These are phyloP conservation scores for Orthosia gothica DNA, from an alignment of 2,888 invertebrate genomes.

Conservation along the genomic window DNA sequence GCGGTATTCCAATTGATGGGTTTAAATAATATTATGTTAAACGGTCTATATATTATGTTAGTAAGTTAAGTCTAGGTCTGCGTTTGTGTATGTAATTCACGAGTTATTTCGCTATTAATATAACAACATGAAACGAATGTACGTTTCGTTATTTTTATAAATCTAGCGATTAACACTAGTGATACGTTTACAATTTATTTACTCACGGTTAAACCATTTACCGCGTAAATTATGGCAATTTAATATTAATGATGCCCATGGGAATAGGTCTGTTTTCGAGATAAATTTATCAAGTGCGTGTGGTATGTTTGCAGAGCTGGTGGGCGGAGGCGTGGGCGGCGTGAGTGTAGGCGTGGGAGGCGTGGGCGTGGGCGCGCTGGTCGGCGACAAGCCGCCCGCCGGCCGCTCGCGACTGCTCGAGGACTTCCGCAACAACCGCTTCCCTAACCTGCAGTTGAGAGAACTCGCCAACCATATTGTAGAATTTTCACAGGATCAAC, in stretches of 20 bases:
- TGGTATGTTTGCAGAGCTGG: conserved; percentile 79
- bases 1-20: not conserved
- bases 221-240: conserved; percentile 20
- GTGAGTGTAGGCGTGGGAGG: conserved; percentile 74
- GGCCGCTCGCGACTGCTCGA: conserved; percentile 98
- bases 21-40: not conserved
- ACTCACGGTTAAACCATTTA: conserved; percentile 6
- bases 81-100: not conserved
- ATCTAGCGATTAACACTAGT: not conserved
- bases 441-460: conserved; percentile 96
- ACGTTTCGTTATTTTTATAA: conserved; percentile 13
- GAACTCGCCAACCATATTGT: conserved; percentile 99
- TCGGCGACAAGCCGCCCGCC: conserved; percentile 90
- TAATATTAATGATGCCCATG: conserved; percentile 10
- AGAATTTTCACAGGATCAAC: conserved; percentile 99
- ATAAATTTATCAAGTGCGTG: conserved; percentile 26
- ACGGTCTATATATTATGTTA: conserved; percentile 7
- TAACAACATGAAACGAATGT: not conserved
- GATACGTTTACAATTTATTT: conserved; percentile 19
- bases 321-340: conserved; percentile 85
- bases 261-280: conserved; percentile 8
- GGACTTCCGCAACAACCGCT: conserved; percentile 98
- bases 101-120: not conserved
- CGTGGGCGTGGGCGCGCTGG: conserved; percentile 82
- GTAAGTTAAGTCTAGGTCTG: conserved; percentile 12